A percentile compares a stretch with the other conserved stretches of the same genome.
These are phyloP conservation scores for Virgularia gustaviana DNA, from an alignment of 92 coral and sea anemone genomes.

Conservation along the genomic window DNA sequence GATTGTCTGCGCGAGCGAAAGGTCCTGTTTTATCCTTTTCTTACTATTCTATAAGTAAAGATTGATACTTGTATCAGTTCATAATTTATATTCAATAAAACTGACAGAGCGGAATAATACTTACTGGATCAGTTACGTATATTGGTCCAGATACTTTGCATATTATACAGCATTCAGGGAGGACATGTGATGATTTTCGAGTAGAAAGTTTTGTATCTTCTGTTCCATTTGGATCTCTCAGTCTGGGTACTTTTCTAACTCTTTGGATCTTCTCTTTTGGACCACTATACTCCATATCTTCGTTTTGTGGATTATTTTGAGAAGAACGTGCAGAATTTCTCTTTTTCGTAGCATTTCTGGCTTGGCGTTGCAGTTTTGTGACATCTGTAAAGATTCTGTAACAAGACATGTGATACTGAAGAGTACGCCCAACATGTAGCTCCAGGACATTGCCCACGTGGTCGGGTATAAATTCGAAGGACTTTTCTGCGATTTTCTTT, in stretches of 20 bases:
- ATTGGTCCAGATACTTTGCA: conserved; percentile 16
- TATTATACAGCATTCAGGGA: conserved; percentile 12
- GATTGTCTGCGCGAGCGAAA: conserved; percentile 13
- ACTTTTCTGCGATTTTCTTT: conserved; percentile 18
- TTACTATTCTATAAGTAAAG: background rate
- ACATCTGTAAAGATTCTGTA: conserved; percentile 6
- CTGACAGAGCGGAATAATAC: background rate
- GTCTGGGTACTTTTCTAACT: conserved; percentile 6
- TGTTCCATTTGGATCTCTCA: conserved; percentile 12
- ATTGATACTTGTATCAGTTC: too few species aligned
- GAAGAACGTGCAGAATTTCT: conserved; percentile 11
- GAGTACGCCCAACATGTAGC: background rate
- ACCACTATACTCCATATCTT: conserved; percentile 5
- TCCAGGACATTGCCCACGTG: background rate
- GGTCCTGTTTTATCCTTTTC: conserved; percentile 8
- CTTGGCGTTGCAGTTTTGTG: conserved; percentile 28
- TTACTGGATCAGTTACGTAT: conserved; percentile 23
- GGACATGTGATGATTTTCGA: conserved; percentile 22
- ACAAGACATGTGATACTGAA: background rate
- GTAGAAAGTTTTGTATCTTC: background rate
- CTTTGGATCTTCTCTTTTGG: conserved; percentile 2
- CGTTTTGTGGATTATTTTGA: conserved; percentile 2
- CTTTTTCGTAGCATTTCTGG: conserved; percentile 10
- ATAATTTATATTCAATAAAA: background rate
- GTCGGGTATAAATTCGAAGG: conserved; percentile 24